These are phyloP conservation scores for Chaetodon auriga DNA, from an alignment of 2,113 vertebrate genomes.

Conservation along the genomic window DNA sequence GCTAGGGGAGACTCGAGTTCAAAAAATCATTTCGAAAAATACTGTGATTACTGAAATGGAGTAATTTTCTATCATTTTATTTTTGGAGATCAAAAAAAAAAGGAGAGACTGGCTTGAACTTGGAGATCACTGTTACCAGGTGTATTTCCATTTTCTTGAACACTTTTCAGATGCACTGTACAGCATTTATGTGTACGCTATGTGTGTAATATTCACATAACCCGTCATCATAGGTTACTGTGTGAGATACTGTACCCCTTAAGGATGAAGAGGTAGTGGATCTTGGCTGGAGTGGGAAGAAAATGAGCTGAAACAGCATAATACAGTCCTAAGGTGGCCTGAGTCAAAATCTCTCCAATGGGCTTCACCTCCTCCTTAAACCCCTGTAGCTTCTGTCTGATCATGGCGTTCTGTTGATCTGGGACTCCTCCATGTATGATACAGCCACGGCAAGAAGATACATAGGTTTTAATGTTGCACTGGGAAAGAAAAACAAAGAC, in stretches of 20 bases:
- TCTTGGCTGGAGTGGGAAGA: slow-evolving; percentile 90
- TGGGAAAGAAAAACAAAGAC: slow-evolving; percentile 4
- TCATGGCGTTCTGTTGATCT: slow-evolving; percentile 89
- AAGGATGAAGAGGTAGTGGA: slow-evolving; percentile 93
- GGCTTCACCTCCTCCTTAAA: slow-evolving; percentile 89
- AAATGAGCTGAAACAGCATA: slow-evolving; percentile 84
- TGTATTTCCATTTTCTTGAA: neutral
- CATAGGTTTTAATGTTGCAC: neutral
- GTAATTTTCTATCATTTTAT: slow-evolving; percentile 1
- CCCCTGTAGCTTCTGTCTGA: slow-evolving; percentile 90
- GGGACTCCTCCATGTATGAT: slow-evolving; percentile 82
- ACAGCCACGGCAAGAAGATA: neutral
- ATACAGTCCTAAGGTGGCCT: slow-evolving; percentile 89
- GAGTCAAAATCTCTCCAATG: slow-evolving; percentile 83
- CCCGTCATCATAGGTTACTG: neutral
- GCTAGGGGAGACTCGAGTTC: neutral
- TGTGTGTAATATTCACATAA: neutral
- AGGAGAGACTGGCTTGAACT: neutral
- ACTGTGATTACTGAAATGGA: slow-evolving; percentile 7
- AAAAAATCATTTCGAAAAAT: slow-evolving; percentile 1
- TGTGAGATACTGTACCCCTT: slow-evolving; percentile 85
- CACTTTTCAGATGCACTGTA: neutral
- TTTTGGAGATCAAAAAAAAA: neutral
- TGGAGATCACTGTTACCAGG: neutral
- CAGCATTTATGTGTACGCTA: neutral